A percentile compares a stretch with the other conserved stretches of the same genome.
Evolutionary conservation across 2,113 vertebrate species (phyloP).

Genomic region (Baryphthengus martii): DNA sequence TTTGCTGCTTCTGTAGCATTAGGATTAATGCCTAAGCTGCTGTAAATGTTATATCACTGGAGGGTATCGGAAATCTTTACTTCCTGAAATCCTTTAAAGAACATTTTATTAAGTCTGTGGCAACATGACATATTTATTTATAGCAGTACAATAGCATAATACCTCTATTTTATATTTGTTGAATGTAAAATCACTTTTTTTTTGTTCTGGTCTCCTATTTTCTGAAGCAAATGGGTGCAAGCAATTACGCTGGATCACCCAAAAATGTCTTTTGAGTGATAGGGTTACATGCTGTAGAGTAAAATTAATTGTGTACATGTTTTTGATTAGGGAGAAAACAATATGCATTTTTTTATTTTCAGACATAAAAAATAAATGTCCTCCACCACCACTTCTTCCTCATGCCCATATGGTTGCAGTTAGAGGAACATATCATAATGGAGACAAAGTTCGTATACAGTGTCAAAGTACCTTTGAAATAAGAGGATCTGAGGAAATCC

Average conservation of each 20-base stretch:
- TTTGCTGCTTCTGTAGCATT: neutral
- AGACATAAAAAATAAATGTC: slow-evolving; percentile 73
- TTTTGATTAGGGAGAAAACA: neutral
- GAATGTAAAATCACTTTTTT: neutral
- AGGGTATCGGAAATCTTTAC: neutral
- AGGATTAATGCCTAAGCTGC: neutral
- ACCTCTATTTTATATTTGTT: neutral
- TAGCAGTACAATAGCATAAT: neutral
- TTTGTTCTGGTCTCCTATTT: neutral
- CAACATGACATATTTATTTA: neutral
- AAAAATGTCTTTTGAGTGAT: neutral
- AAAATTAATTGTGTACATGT: accelerated
- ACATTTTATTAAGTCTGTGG: neutral
- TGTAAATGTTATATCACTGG: neutral
- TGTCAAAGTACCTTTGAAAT: slow-evolving; percentile 57
- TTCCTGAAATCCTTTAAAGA: neutral
- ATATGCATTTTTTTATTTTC: neutral
- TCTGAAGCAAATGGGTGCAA: neutral
- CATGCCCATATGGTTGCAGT: neutral
- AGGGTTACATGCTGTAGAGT: neutral
- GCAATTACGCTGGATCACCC: neutral
- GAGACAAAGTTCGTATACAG: slow-evolving; percentile 47
- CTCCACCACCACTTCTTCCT: slow-evolving; percentile 67
- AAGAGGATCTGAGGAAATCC: slow-evolving; percentile 60
- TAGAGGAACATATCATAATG: slow-evolving; percentile 26